Conservation (phyloP, 2,888 invertebrate genomes). For the Agriopis leucophaearia region DNA sequence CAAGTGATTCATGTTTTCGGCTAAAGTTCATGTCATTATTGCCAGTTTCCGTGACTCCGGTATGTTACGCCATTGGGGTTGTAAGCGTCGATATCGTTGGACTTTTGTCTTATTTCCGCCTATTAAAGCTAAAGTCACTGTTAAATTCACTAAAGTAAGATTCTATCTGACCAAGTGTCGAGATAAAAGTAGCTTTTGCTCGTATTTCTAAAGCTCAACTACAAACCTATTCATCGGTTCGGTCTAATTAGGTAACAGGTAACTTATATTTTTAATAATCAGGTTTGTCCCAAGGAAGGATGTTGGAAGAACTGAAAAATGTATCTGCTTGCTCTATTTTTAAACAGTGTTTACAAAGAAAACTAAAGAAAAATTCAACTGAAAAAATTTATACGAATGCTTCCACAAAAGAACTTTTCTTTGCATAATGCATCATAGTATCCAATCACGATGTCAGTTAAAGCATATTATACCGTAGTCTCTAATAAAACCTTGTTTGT, state of each 20-base stretch:
- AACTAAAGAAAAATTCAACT: background rate
- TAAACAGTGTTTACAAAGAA: background rate
- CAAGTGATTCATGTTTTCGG: conserved; percentile 75
- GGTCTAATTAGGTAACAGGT: background rate
- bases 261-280: too few relatives aligned
- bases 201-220: too few relatives aligned
- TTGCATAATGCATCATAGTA: conserved; percentile 19
- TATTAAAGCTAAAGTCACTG: too few relatives aligned
- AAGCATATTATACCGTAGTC: conserved; percentile 9
- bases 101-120: conserved; percentile 29
- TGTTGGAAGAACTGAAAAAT: background rate
- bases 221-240: too few relatives aligned
- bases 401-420: conserved; percentile 9
- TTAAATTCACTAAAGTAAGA: too few relatives aligned
- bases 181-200: too few relatives aligned
- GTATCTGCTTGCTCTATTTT: background rate
- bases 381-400: background rate
- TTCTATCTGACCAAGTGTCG: too few relatives aligned
- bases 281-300: too few relatives aligned
- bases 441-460: conserved; percentile 30
- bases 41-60: conserved; percentile 70
- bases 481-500: conserved; percentile 6
- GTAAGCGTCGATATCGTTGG: conserved; percentile 40
- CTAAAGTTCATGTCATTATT: conserved; percentile 68
- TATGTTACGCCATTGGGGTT: conserved; percentile 55